These are phyloP conservation scores for Tokudaia muenninki DNA, from an alignment of 2,797 vertebrate species.

Conservation along the genomic window DNA sequence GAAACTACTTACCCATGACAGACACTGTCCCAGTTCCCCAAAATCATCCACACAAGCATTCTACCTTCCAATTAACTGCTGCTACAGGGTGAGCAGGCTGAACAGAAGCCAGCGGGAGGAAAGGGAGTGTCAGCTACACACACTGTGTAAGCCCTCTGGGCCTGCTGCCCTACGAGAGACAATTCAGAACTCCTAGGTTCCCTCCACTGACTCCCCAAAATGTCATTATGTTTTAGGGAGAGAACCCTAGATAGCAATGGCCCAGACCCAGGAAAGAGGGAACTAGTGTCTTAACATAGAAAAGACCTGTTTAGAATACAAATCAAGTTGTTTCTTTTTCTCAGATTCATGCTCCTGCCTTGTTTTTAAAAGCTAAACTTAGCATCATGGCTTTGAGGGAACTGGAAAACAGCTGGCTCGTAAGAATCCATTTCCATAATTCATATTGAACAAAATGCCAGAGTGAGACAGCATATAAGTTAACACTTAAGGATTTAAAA, in stretches of 20 bases:
- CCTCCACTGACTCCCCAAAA: conserved; percentile 41
- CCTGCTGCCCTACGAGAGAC: conserved; percentile 47
- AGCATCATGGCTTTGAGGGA: conserved; percentile 72
- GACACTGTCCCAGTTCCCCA: conserved; percentile 79
- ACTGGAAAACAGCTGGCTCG: conserved; percentile 79
- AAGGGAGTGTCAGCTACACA: neutral
- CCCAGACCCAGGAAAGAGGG: conserved; percentile 28
- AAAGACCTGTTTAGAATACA: conserved; percentile 60
- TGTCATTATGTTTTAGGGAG: conserved; percentile 45
- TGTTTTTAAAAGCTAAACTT: conserved; percentile 77
- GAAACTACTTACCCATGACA: conserved; percentile 87
- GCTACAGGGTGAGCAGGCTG: conserved; percentile 74
- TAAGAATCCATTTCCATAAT: conserved; percentile 81
- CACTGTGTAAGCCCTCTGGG: conserved; percentile 33
- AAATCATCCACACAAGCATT: conserved; percentile 74
- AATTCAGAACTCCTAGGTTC: conserved; percentile 46
- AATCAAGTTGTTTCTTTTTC: conserved; percentile 10
- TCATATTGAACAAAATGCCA: conserved; percentile 79
- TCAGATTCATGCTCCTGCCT: conserved; percentile 69
- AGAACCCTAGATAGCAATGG: conserved; percentile 35
- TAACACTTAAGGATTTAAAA: conserved; percentile 73
- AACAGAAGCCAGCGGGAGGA: conserved; percentile 16
- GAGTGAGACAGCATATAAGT: conserved; percentile 64
- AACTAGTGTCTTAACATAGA: conserved; percentile 43
- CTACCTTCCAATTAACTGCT: conserved; percentile 82